A percentile compares a stretch with the other conserved stretches of the same genome.
Conservation (phyloP, 2,113 vertebrate species). For the Todiramphus saurophagus region DNA sequence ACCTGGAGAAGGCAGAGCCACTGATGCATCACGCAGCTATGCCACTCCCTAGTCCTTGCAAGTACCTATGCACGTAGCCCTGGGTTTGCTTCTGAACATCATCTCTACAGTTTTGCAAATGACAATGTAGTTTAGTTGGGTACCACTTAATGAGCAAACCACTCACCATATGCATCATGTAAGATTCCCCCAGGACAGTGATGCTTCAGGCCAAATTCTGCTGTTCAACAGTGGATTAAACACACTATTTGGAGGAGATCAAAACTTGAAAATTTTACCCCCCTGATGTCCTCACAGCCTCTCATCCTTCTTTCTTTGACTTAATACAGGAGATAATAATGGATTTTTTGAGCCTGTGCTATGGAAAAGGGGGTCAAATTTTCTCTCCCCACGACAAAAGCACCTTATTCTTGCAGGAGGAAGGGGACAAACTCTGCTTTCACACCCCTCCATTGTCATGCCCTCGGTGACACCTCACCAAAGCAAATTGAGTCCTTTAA, state of each 20-base stretch:
- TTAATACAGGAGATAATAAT: accelerated
- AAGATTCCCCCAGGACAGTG: neutral
- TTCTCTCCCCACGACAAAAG: neutral
- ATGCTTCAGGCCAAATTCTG: neutral
- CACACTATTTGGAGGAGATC: neutral
- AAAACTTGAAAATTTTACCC: neutral
- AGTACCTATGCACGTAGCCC: accelerated
- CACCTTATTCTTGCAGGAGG: neutral
- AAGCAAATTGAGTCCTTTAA: neutral
- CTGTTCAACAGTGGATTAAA: neutral
- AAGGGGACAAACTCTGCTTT: neutral
- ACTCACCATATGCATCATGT: accelerated
- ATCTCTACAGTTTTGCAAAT: neutral
- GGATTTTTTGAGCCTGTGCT: neutral
- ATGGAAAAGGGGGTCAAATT: neutral
- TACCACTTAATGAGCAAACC: neutral
- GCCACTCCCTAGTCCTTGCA: neutral
- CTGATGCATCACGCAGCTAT: accelerated
- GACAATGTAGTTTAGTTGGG: neutral
- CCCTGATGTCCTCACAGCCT: neutral
- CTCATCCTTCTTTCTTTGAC: neutral
- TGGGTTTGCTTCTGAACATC: neutral
- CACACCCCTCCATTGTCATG: neutral
- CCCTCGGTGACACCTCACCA: neutral
- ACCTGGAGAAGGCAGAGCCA: neutral